phyloP scores from a whole-genome alignment of 2,113 vertebrate genomes.

The Meriones unguiculatus region DNA sequence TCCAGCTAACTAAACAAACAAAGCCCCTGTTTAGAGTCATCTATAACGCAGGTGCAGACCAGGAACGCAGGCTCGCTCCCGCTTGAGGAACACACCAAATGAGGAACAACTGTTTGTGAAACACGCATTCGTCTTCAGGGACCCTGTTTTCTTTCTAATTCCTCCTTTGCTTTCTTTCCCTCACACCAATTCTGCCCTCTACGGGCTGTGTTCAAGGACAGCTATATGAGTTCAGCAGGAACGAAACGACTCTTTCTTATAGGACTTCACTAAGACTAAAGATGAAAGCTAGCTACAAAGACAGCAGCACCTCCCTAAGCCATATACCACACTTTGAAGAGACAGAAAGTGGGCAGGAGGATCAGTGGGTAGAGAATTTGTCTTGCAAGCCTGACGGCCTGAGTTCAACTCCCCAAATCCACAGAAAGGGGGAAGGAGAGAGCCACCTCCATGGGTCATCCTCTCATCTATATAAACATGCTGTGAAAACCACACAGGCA shows the following conservation, averaged over 20 bases:
- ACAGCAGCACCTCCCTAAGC: background rate
- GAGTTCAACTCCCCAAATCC: background rate
- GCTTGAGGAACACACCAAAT: background rate
- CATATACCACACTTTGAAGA: rapidly evolving
- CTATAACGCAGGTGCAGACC: rapidly evolving
- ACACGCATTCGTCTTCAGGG: background rate
- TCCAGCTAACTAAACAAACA: background rate
- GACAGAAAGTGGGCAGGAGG: background rate
- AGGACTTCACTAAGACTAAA: background rate
- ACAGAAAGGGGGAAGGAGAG: background rate
- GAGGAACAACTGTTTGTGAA: background rate
- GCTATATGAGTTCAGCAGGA: background rate
- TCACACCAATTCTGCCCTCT: background rate
- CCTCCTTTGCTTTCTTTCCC: background rate
- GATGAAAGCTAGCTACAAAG: background rate
- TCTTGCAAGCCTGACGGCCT: background rate
- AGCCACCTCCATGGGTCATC: background rate
- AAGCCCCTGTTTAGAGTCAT: rapidly evolving
- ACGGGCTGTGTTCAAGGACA: background rate
- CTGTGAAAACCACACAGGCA: no score
- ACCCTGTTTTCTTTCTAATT: background rate
- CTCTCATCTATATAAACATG: no score
- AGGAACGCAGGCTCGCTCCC: background rate
- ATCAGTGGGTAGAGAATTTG: background rate
- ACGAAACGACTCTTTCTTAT: background rate